Base-by-base conservation (phyloP, 2,888 invertebrate species). In the Drosophila acutilabella region DNA sequence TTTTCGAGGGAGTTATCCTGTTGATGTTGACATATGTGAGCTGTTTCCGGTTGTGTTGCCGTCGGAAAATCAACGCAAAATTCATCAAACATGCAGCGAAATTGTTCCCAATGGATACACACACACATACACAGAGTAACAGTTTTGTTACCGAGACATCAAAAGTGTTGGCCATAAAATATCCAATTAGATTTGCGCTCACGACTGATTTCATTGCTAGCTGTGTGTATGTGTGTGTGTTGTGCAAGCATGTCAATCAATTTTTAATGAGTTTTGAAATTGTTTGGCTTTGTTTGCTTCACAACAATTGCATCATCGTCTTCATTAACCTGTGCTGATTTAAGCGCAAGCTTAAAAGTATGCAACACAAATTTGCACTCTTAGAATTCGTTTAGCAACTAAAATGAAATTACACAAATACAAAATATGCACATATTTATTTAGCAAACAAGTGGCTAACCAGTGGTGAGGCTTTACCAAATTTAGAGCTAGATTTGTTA, bases 191-290 rank as follows among this genome's bases (percentile, higher is more conserved):
- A 80, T 79, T 86, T 80, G 74, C 61, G 81, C 62, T 57, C 85
- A 68, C 71, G 64, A 51, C 79, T 74, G 67, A 77, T 82, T 81
- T 70, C 69, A 66, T 60, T 75, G 74, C 58, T 47, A 66, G 60
- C 58, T 60, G 69, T 65, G 44, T 51, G 23, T 51, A 45, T 41
- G 51, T 48, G 52, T 33, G 53, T 56, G 47, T 64, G 61, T 61
- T 62, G 52, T 72, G 56, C 50, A 54, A 51, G 61, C 30, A 41
- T 74, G 82, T 74, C 90, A 88, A 90, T 90, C 89, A 90, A 90
- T 90, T 88, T 81, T 81, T 90, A 90, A 90, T 90, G 88, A 90
- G 88, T 81, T 90, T 90, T 83, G 82, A 84, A 90, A 89, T 89
- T 88, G 86, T 85, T 89, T 75, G 68, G 40, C 40, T 64, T 66